These are phyloP conservation scores for Alviniconcha marisindica DNA, from an alignment of 1,140 invertebrate species.

Conservation along the genomic window DNA sequence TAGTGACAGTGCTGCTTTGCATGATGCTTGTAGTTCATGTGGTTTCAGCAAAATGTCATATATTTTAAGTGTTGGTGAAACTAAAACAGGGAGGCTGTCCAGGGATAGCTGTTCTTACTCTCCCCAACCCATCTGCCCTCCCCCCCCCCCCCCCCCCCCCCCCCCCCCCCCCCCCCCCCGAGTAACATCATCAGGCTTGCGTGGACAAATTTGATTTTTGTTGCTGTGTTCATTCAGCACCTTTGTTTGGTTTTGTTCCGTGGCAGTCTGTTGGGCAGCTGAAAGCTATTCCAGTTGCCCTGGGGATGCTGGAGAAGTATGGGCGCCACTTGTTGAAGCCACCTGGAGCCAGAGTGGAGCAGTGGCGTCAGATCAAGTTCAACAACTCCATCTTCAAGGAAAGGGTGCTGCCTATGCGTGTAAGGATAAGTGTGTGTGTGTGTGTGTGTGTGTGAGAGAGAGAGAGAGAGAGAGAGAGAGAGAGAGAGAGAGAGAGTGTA, in stretches of 20 bases:
- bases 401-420: slow-evolving; percentile 53
- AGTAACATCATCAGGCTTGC: background rate
- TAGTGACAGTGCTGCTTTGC: too few relatives aligned
- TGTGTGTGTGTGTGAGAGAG: too few relatives aligned
- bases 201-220: background rate
- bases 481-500: too few relatives aligned
- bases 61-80: too few relatives aligned
- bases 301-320: slow-evolving; percentile 63
- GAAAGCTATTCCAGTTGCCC: slow-evolving; percentile 47
- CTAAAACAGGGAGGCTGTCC: too few relatives aligned
- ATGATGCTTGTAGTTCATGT: too few relatives aligned
- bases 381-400: slow-evolving; percentile 59
- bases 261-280: slow-evolving; percentile 45
- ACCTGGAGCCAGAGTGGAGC: slow-evolving; percentile 41
- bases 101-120: background rate
- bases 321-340: slow-evolving; percentile 60
- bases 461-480: too few relatives aligned
- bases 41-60: too few relatives aligned
- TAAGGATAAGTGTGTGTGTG: slow-evolving; percentile 29
- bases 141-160: too few relatives aligned
- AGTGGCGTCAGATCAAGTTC: slow-evolving; percentile 62
- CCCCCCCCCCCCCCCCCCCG: background rate
- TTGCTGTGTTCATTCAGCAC: background rate
- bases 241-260: background rate
- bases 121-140: background rate